Evolutionary conservation across 2,888 invertebrate species (phyloP).

Genomic region (Euzophera pinguis): DNA sequence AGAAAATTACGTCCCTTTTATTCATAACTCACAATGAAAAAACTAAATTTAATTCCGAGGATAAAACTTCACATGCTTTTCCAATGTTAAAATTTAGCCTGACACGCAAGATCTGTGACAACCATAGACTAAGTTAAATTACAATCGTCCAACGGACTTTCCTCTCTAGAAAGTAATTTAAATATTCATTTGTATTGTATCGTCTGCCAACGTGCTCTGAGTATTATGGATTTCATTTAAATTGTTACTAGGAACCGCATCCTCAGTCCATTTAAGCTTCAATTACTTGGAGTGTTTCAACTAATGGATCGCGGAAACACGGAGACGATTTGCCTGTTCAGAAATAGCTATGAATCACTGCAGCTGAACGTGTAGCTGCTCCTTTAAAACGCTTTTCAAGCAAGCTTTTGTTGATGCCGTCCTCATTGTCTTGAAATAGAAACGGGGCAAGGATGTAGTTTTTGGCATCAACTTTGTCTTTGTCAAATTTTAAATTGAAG

Average conservation of each 20-base stretch:
- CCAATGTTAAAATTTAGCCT: no score
- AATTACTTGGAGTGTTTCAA: slow-evolving; percentile 34
- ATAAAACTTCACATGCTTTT: no score
- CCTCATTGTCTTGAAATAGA: not conserved
- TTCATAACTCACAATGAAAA: no score
- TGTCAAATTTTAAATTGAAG: not conserved
- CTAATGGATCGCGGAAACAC: slow-evolving; percentile 23
- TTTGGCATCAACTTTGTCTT: not conserved
- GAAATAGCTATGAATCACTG: slow-evolving; percentile 7
- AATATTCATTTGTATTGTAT: slow-evolving; percentile 6
- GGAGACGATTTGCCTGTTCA: slow-evolving; percentile 9
- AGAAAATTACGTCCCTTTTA: no score
- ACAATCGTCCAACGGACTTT: not conserved
- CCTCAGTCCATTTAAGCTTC: slow-evolving; percentile 38
- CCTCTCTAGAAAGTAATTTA: slow-evolving; percentile 2
- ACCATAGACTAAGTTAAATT: not conserved
- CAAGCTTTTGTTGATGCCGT: slow-evolving; percentile 2
- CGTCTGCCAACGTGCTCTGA: not conserved
- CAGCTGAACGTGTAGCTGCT: not conserved
- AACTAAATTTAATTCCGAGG: no score
- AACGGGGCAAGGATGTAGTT: not conserved
- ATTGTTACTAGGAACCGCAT: slow-evolving; percentile 36
- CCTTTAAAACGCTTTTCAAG: not conserved
- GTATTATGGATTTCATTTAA: slow-evolving; percentile 20
- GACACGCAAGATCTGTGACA: not conserved